Evolutionary conservation across 2,888 invertebrate species (phyloP), one percentile per base, ranked within the genome.

Genomic region (Dorcus hopei): DNA sequence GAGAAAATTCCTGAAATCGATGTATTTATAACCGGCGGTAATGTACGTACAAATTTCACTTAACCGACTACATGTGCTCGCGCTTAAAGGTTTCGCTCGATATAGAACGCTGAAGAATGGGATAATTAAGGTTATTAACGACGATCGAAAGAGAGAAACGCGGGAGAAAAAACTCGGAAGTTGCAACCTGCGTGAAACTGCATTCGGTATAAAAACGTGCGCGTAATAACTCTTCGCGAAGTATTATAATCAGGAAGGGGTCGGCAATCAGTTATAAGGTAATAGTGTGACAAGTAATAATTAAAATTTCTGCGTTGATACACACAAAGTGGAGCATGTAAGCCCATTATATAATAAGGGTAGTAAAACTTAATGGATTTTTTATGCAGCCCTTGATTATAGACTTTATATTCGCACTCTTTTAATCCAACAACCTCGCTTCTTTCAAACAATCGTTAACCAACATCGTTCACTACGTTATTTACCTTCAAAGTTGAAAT

Each of bases 321-420:
- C 62, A 64, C 62, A 62, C 65, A 56, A 63, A 65, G 63, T 65
- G 65, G 65, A 49, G 66, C 70, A 68, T 67, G 70, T 70, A 66
- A 58, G 50, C 57, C 57, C 61, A 63, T 67, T 65, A 65, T 66
- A 66, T 67, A 66, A 68, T 66, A 65, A 66, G 68, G 68, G 65
- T 64, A 62, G 69, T 72, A 71, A 73, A 72, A 71, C 65, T 65
- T 70, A 72, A 73, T 72, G 70, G 71, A 72, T 71, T 73, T 73
- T 73, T 72, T 72, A 70, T 71, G 69, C 71, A 58, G 64, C 61
- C 63, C 64, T 33, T 66, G 69, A 72, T 71, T 71, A 70, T 68
- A 69, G 68, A 71, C 71, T 70, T 70, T 70, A 71, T 68, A 69
- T 68, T 62, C 62, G 64, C 62, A 62, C 66, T 65, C 57, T 64